phyloP scores from a whole-genome alignment of 2,797 vertebrate genomes.

The Gadopsis marmoratus region DNA sequence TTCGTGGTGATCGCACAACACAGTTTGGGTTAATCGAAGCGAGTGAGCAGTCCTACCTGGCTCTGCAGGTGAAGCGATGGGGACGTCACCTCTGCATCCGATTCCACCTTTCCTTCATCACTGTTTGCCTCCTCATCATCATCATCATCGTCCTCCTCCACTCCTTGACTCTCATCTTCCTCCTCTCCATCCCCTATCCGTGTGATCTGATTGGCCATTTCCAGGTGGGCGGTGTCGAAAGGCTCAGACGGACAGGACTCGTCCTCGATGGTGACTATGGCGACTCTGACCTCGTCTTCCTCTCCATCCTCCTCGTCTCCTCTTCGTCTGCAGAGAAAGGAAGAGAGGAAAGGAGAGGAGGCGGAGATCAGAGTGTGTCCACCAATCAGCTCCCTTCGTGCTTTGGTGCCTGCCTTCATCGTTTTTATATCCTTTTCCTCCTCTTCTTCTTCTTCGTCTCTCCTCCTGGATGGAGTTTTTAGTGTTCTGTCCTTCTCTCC shows the following conservation, averaged over 20 bases:
- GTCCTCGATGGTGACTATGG: conserved; percentile 61
- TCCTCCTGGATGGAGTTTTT: too few species aligned
- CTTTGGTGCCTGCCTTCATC: background rate
- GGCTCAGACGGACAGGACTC: conserved; percentile 68
- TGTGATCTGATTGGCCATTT: conserved; percentile 24
- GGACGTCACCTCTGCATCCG: background rate
- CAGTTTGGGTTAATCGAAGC: too few species aligned
- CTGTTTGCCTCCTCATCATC: background rate
- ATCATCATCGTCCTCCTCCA: rapidly evolving
- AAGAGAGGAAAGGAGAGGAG: conserved; percentile 51
- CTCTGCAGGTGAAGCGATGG: conserved; percentile 23
- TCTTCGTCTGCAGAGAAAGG: conserved; percentile 17
- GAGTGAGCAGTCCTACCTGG: conserved; percentile 42
- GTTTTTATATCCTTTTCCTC: background rate
- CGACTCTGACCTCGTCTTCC: conserved; percentile 57
- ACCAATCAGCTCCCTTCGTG: background rate
- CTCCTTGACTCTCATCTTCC: background rate
- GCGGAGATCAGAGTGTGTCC: conserved; percentile 36
- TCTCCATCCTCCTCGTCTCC: conserved; percentile 5
- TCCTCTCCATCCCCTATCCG: rapidly evolving
- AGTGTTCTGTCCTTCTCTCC: background rate
- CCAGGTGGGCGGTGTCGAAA: conserved; percentile 44
- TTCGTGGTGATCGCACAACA: too few species aligned
- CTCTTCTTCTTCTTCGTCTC: too few species aligned
- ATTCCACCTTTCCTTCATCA: background rate